Evolutionary conservation across 2,113 vertebrate species (phyloP), one percentile per base, ranked within the genome.

Genomic region (Tenrec ecaudatus): DNA sequence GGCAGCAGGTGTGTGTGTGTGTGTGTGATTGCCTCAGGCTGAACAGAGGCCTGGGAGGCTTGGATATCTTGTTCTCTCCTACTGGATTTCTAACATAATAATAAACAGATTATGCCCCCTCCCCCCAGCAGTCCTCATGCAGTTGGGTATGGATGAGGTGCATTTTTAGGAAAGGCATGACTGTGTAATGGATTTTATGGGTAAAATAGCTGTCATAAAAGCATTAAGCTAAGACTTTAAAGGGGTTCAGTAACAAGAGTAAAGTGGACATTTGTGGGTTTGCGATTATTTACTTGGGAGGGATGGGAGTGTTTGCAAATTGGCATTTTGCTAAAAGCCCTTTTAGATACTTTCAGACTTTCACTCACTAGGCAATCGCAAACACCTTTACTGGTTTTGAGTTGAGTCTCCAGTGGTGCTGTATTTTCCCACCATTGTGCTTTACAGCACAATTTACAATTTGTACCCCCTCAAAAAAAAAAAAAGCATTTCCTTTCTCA

Each of bases 391-490:
- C 96, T 94, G 93, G 96, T 78, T 94, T 95, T 96, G 62, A 95
- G 94, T 92, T 76, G 77, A 78, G 90, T 95, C 84, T 95, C n/a
- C 94, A 95, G 86, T 78, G 78, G 94, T 96, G 81, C 89, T 96
- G 57, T 22, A 0, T 97, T 98, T 98, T 98, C 98, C 98, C 98
- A 98, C 98, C 98, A 98, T 98, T 98, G 96, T 96, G 93, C 98
- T 98, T 98, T 97, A 97, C 96, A 98, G 96, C 95, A 98, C 98
- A 98, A 98, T 98, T 98, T 98, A 98, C 98, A 98, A 98, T 98
- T 97, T 93, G 93, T 79, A 97, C 95, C 87, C 92, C 86, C 53
- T 10, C 9, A 5, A 10, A 53, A 53, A 53, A 53, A 53, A 86
- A 96, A 94, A 97, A 92, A 96, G 82, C 95, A 97, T 97, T 98